A percentile compares a stretch with the other conserved stretches of the same genome.
Evolutionary conservation across 2,113 vertebrate genomes (phyloP).

Genomic region (Microcebus ravelobensis): DNA sequence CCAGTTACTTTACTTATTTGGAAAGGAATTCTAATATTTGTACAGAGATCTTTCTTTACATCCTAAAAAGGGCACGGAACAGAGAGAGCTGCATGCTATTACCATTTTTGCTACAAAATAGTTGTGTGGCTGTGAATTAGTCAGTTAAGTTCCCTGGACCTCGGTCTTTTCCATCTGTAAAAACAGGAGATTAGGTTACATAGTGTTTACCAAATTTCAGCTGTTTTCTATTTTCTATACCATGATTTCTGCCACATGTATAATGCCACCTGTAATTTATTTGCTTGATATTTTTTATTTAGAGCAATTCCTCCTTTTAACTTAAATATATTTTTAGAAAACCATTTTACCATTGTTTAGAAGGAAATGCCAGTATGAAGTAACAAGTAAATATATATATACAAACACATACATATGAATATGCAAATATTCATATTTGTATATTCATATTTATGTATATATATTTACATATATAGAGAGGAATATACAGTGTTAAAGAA

Average conservation of each 20-base stretch:
- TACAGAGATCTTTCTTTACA: neutral
- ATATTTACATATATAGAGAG: neutral
- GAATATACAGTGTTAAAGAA: neutral
- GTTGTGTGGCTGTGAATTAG: neutral
- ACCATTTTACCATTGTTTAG: neutral
- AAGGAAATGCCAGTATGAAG: neutral
- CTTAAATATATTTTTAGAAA: neutral
- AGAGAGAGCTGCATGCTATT: neutral
- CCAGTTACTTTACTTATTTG: neutral
- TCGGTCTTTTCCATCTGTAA: neutral
- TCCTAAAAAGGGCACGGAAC: neutral
- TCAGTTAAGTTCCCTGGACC: neutral
- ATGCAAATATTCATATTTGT: neutral
- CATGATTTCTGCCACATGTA: neutral
- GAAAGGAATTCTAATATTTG: constrained; percentile 6
- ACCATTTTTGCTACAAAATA: neutral
- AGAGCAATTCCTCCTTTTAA: neutral
- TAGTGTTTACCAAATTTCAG: neutral
- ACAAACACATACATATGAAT: neutral
- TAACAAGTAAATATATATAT: neutral
- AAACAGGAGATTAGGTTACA: neutral
- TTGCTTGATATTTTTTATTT: neutral
- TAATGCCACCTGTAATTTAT: neutral
- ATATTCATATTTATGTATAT: neutral
- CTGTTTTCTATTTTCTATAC: neutral